phyloP scores from a whole-genome alignment of 2,888 invertebrate genomes.

The Lepidocyrtoides sp. region DNA sequence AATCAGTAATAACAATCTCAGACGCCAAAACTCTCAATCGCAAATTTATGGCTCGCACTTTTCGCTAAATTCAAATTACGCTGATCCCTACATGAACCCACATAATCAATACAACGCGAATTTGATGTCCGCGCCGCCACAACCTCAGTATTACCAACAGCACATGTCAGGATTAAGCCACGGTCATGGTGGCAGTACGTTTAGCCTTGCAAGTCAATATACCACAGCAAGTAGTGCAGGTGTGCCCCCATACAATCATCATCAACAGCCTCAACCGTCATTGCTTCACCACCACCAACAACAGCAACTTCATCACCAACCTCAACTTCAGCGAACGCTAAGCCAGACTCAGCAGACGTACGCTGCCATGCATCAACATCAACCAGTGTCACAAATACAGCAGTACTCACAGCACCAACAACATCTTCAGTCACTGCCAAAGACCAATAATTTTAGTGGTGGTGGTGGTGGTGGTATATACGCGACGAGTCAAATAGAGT shows the following conservation, averaged over 20 bases:
- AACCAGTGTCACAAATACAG: slow-evolving; percentile 78
- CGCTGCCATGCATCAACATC: slow-evolving; percentile 61
- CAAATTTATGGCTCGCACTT: slow-evolving; percentile 83
- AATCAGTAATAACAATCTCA: slow-evolving; percentile 49
- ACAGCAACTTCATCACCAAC: slow-evolving; percentile 70
- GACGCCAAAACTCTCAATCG: slow-evolving; percentile 81
- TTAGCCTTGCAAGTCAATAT: slow-evolving; percentile 76
- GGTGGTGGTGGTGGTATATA: neutral
- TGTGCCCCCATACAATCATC: slow-evolving; percentile 71
- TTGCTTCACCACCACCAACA: slow-evolving; percentile 63
- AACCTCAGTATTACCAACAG: slow-evolving; percentile 75
- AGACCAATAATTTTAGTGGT: slow-evolving; percentile 65
- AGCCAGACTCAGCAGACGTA: slow-evolving; percentile 72
- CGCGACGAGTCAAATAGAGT: slow-evolving; percentile 61
- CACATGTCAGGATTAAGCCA: slow-evolving; percentile 76
- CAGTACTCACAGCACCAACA: slow-evolving; percentile 74
- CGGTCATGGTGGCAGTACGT: slow-evolving; percentile 76
- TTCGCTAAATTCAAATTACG: slow-evolving; percentile 82
- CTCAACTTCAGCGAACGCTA: slow-evolving; percentile 73
- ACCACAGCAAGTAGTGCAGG: slow-evolving; percentile 76
- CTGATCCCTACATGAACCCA: slow-evolving; percentile 75
- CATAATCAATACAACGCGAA: slow-evolving; percentile 54
- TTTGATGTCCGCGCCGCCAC: slow-evolving; percentile 22
- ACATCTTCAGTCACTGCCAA: slow-evolving; percentile 64
- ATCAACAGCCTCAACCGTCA: slow-evolving; percentile 51